Evolutionary conservation across 2,797 vertebrate species (phyloP), one percentile per base, ranked within the genome.

Genomic region (Acomys russatus): DNA sequence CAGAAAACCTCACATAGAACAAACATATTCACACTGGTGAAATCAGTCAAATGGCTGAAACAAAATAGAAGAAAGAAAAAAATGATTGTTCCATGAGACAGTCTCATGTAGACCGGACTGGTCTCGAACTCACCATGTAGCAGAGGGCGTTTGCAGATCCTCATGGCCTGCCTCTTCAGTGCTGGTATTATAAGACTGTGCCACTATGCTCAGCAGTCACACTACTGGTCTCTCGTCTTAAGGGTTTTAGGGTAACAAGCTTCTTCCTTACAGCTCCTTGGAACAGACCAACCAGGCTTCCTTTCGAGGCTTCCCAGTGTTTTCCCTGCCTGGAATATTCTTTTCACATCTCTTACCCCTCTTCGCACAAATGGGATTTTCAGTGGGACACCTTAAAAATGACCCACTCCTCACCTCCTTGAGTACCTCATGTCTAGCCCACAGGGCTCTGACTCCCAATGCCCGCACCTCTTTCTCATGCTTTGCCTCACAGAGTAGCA

Each of bases 21-120:
- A 76, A 90, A 80, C n/a, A 88, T 73, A 77, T 70, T 51, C 23
- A 91, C 44, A 22, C 73, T 35, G 78, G 61, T 51, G 6, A 95
- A 82, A 78, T 89, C 15, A 87, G 28, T 61, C 9, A 82, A 82
- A 84, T 14, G 23, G 23, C 38, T 30, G 15, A 64, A 64, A 83
- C 61, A 18, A 83, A 83, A 30, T 77, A 38, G 77, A 84, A 92
- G 71, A 20, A 59, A 59, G 14, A 44, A 38, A 22, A 23, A 66
- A 44, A 64, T 23, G 25, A 14, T 88, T 88, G 35, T 76, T 76
- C 63, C 0, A 1, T 76, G 56, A 88, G 71, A 22, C 9, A 33
- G 33, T 49, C 28, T 63, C 10, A 49, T 6, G 56, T 23, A 33
- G 17, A 1, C 54, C 73, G 23, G 59, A 2, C 11, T 51, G 20